phyloP scores from a whole-genome alignment of 2,113 vertebrate species.

The Atrichornis clamosus region DNA sequence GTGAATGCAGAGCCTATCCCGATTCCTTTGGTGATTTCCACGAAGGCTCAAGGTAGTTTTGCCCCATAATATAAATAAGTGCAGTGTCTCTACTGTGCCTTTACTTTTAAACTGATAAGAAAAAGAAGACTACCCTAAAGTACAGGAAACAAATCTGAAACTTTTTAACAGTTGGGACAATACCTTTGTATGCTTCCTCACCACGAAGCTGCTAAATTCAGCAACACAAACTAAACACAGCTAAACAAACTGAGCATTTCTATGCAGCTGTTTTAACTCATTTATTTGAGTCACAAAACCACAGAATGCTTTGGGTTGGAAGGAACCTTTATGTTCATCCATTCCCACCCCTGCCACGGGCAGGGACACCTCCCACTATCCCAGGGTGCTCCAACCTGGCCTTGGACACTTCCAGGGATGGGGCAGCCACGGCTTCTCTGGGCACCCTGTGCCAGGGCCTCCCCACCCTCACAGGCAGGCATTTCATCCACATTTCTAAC shows the following conservation, averaged over 20 bases:
- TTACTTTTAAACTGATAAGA: background rate
- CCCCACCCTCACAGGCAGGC: fast-evolving
- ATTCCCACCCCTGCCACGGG: background rate
- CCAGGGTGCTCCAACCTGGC: background rate
- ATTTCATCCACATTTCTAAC: background rate
- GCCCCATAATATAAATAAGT: background rate
- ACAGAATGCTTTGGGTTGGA: background rate
- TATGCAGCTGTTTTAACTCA: fast-evolving
- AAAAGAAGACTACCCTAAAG: background rate
- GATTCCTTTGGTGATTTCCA: background rate
- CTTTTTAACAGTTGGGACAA: background rate
- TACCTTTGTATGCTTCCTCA: background rate
- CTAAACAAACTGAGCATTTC: background rate
- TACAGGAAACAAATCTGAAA: background rate
- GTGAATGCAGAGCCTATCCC: background rate
- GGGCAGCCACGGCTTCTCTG: background rate
- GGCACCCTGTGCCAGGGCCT: background rate
- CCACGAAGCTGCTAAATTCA: background rate
- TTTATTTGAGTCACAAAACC: background rate
- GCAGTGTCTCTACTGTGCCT: background rate
- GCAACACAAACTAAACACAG: background rate
- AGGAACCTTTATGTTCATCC: background rate
- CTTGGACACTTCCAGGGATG: background rate
- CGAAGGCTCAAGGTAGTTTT: background rate
- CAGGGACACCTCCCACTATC: fast-evolving